Base-by-base conservation (phyloP, 1,140 invertebrate species). In the Bombus huntii region DNA sequence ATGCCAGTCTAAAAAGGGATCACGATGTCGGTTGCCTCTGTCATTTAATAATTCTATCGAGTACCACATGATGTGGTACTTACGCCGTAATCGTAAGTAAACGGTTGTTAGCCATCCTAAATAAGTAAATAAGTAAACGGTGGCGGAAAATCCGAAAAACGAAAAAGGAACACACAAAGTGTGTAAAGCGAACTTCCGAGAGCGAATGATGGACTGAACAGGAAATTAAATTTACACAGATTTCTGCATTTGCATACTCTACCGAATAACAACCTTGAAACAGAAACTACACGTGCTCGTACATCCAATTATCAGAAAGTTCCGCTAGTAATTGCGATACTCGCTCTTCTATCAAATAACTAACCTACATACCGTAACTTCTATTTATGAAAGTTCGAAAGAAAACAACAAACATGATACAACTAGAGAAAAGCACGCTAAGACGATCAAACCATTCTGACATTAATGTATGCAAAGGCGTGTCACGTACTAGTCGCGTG, bases 401-500 rank as follows among this genome's bases (percentile, higher is more conserved):
- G 65, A 18, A 34, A 9, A n/a, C 3, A n/a, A 62, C 10, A 62
- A n/a, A 9, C n/a, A 34, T 66, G 2, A 31, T 0, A 28, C 1
- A 44, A 44, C 3, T 1, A 44, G 28, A 2, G 10, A 18, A 15
- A 37, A 8, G 13, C 13, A 15, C 12, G 28, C 12, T 28, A 47
- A 37, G 34, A n/a, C 28, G 31, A 82, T 83, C 31, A 2, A 83
- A 37, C 22, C 28, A 47, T 65, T n/a, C 22, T 0, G 25, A 57
- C 25, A 25, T 37, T 76, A 66, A 37, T 37, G 22, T 37, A 44
- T 47, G 42, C 28, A 44, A 18, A 42, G 37, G 1, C 10, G 70
- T 1, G 39, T 70, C 79, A 86, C 62, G 62, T 86, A 62, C 12
- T n/a, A 31, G 1, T 62, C 79, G 65, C 71, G 62, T 86, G 84